phyloP scores from a whole-genome alignment of 2,113 vertebrate genomes.

The Ciconia maguari region DNA sequence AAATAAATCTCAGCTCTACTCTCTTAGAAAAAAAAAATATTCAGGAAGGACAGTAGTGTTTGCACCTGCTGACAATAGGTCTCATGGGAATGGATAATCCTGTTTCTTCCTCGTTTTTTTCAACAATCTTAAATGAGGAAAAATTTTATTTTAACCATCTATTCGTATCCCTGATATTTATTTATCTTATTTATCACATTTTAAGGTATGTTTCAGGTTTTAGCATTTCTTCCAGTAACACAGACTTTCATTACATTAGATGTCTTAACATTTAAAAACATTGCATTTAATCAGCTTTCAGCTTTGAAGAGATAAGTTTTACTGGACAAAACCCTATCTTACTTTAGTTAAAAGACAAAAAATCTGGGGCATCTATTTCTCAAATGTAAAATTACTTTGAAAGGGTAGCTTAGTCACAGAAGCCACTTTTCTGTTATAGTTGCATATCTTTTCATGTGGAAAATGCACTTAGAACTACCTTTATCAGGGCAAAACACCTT shows the following conservation, averaged over 20 bases:
- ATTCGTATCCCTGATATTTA: background rate
- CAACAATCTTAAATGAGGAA: background rate
- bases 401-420: background rate
- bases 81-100: background rate
- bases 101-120: background rate
- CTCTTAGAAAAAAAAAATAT: background rate
- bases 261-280: background rate
- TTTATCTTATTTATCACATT: background rate
- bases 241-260: background rate
- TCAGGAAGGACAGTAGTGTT: background rate
- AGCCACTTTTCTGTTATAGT: background rate
- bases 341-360: background rate
- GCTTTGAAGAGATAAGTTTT: background rate
- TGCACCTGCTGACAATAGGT: background rate
- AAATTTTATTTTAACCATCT: background rate
- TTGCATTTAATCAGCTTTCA: background rate
- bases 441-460: background rate
- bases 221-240: background rate
- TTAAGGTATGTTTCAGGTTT: background rate
- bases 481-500: background rate
- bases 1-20: background rate
- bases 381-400: background rate
- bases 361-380: background rate
- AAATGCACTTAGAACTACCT: background rate
- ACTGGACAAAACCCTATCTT: background rate